phyloP scores from a whole-genome alignment of 2,888 invertebrate species.

The Eugnorisma glareosa region DNA sequence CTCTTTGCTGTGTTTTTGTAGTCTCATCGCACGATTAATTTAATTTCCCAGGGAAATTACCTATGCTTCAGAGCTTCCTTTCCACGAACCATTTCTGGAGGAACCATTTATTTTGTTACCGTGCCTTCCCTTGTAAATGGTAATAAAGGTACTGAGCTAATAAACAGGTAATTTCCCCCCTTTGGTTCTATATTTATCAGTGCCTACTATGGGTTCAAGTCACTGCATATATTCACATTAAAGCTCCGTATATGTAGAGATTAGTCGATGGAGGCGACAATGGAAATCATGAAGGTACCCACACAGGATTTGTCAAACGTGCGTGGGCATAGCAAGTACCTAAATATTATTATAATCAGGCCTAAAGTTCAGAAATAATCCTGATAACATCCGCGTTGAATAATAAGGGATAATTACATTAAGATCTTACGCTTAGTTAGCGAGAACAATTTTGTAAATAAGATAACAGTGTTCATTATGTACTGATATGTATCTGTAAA shows the following conservation, averaged over 20 bases:
- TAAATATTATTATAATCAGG: conserved; percentile 37
- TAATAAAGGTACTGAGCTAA: conserved; percentile 7
- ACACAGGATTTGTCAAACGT: conserved; percentile 51
- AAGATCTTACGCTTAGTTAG: conserved; percentile 34
- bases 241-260: conserved; percentile 45
- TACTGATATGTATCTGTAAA: conserved; percentile 52
- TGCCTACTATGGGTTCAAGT: conserved; percentile 21
- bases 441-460: conserved; percentile 39
- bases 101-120: conserved; percentile 14
- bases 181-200: conserved; percentile 34
- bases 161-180: conserved; percentile 38
- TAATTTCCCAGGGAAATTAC: conserved; percentile 7
- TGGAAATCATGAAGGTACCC: conserved; percentile 54
- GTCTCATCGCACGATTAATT: neutral
- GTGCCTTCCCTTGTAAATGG: neutral
- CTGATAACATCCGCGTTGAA: conserved; percentile 27
- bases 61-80: neutral
- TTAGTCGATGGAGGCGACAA: conserved; percentile 40
- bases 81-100: neutral
- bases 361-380: conserved; percentile 35
- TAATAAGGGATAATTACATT: conserved; percentile 46
- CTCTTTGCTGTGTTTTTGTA: conserved; percentile 17
- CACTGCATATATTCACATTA: conserved; percentile 47
- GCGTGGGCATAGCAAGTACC: conserved; percentile 47
- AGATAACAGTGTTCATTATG: conserved; percentile 44